Evolutionary conservation across 92 coral and sea anemone genomes (phyloP), one percentile per base, ranked within the genome.

Genomic region (Porites evermanni): DNA sequence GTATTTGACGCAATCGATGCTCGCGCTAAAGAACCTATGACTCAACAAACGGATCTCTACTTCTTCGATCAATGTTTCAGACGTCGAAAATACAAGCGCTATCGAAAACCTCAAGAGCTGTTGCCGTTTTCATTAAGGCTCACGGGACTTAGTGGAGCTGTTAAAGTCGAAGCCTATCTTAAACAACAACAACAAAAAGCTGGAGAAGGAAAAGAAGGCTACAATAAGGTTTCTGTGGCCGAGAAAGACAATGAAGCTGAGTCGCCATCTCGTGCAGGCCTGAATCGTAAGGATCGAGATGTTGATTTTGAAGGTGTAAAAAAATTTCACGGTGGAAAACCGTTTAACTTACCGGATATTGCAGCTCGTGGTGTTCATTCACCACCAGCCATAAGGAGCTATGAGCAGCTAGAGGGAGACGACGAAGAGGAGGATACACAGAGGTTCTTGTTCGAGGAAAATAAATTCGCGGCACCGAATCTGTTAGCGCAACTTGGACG

Each of bases 341-440:
- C 72, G 60, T 72, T 90, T 2, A 85, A 88, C 79, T 88, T 94
- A 47, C 95, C 95, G 0, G 91, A 90, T 50, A 89, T 94, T 64
- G 89, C 92, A 24, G 68, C 29, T 18, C 75, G 65, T 81, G 82
- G 92, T 0, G 66, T 94, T 67, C 80, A 86, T 13, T 79, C 87
- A 10, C 85, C 91, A 8, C 87, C 84, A 26, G 95, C 88, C 7
- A 86, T 94, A 56, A 88, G 89, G 77, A 94, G 93, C 79, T 79
- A 89, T 58, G 98, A 94, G 53, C 98, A 92, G 59, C 23, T 94
- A 11, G 96, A 94, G 80, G 95, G 95, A 17, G 96, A 93, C 74
- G 99, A 96, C 64, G 99, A 96, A 29, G 99, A 96, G 17, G 99
- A 96, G 80, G 98, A 96, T 76, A 96, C 99, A 9, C 99, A 96